Percentiles rank a stretch among this genome's conserved stretches.
These are phyloP conservation scores for Sebastes schlegelii DNA, from an alignment of 2,113 vertebrate species.

Conservation along the genomic window DNA sequence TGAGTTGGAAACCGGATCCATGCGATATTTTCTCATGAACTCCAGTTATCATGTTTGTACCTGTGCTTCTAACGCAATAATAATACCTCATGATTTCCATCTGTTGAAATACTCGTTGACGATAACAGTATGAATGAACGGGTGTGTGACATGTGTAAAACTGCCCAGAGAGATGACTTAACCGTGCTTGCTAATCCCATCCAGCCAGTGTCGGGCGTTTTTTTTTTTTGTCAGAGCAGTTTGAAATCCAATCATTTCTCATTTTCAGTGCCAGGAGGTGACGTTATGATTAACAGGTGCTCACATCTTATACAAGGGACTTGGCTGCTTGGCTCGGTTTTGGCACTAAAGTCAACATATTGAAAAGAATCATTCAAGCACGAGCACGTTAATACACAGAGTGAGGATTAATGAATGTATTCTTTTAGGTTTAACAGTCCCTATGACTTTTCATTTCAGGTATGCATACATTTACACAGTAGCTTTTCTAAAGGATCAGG, in stretches of 20 bases:
- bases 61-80: conserved; percentile 20
- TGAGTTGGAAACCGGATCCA: not conserved
- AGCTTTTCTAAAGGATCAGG: not conserved
- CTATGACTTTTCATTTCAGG: conserved; percentile 8
- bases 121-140: conserved; percentile 38
- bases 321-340: conserved; percentile 24
- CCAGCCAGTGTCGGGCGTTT: conserved; percentile 30
- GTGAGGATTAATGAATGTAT: conserved; percentile 9
- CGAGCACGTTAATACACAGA: conserved; percentile 7
- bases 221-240: conserved; percentile 21
- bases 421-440: not conserved
- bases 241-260: conserved; percentile 52
- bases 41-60: conserved; percentile 50
- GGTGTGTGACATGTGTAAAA: conserved; percentile 48
- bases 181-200: conserved; percentile 49
- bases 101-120: conserved; percentile 1
- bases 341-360: conserved; percentile 22
- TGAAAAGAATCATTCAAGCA: conserved; percentile 39
- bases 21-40: conserved; percentile 2
- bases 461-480: conserved; percentile 6
- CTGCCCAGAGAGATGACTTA: conserved; percentile 53
- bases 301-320: conserved; percentile 49
- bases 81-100: conserved; percentile 23
- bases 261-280: conserved; percentile 64
- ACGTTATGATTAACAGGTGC: conserved; percentile 64